Percentiles rank a stretch among this genome's conserved stretches.
phyloP scores from a whole-genome alignment of 1,140 invertebrate species.

The Hyposmocoma kahamanoa region DNA sequence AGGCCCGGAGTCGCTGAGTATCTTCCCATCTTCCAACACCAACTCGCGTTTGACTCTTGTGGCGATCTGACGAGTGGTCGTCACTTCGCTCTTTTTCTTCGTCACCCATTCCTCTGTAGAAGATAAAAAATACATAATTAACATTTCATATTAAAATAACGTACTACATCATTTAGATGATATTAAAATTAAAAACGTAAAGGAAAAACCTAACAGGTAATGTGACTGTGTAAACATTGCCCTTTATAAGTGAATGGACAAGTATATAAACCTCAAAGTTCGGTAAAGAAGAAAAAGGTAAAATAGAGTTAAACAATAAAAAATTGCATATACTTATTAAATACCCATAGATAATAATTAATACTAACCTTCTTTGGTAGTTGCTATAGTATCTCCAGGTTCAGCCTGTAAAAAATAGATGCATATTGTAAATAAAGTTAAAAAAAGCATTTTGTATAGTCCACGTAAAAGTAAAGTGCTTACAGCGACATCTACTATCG shows the following conservation, averaged over 20 bases:
- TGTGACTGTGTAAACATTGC: too few relatives aligned
- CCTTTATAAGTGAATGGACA: too few relatives aligned
- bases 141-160: background rate
- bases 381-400: slow-evolving; percentile 69
- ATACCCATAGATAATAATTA: too few relatives aligned
- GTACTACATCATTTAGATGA: background rate
- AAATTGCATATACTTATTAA: too few relatives aligned
- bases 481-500: slow-evolving; percentile 63
- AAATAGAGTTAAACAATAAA: too few relatives aligned
- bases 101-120: slow-evolving; percentile 92
- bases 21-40: slow-evolving; percentile 90
- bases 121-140: too few relatives aligned
- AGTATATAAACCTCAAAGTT: too few relatives aligned
- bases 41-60: slow-evolving; percentile 92
- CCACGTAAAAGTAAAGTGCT: background rate
- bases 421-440: slow-evolving; percentile 7
- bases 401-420: slow-evolving; percentile 56
- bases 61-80: slow-evolving; percentile 91
- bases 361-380: slow-evolving; percentile 70
- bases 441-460: slow-evolving; percentile 1
- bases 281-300: too few relatives aligned
- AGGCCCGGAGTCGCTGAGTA: slow-evolving; percentile 90
- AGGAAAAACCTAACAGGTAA: background rate
- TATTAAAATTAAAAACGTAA: background rate
- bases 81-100: slow-evolving; percentile 89